Base-by-base conservation (phyloP, 2,113 vertebrate genomes). In the Oncorhynchus kisutch region DNA sequence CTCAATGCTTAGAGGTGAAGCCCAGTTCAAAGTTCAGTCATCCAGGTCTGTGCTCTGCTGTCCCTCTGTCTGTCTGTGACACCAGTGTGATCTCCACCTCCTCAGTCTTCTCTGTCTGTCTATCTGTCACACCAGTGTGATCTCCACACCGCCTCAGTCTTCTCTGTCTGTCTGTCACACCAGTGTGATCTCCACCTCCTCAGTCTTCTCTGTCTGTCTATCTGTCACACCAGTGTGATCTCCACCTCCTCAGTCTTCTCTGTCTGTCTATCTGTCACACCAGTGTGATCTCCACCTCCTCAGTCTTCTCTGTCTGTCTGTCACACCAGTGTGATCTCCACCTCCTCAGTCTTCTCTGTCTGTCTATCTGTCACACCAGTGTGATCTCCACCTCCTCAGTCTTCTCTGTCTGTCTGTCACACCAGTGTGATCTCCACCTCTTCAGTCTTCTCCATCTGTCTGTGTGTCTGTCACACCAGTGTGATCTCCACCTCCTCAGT, bases 351-450 rank as follows among this genome's bases (percentile, higher is more conserved):
- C 90, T 98, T 99, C 87, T 98, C 24, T 1, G 1, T 24, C 97
- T 2, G 93, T 65, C 0, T 93, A 88, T 80, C 62, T 74, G 69
- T 95, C 93, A 99, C 91, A 99, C 97, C 90, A 99, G 94, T 0
- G 98, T 99, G 85, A 99, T 98, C 81, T 99, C 98, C 91, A 99
- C 98, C 18, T 99, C 98, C 88, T 99, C 98, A 0, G 95, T 94
- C 90, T 98, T 99, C 87, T 98, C 96, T 2, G 94, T 65, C 0
- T 93, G 88, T 80, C 62, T 74, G 69, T 95, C 93, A 99, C 91
- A 99, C 98, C 90, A 99, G 94, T 0, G 98, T 99, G 85, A 99
- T 98, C 81, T 99, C 98, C 91, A 99, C 98, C 18, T 99, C 98
- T 88, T 99, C 98, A 0, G 95, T 94, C 90, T 98, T 99, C 87